Base-by-base conservation (phyloP, 2,113 vertebrate genomes). In the Archilochus colubris region DNA sequence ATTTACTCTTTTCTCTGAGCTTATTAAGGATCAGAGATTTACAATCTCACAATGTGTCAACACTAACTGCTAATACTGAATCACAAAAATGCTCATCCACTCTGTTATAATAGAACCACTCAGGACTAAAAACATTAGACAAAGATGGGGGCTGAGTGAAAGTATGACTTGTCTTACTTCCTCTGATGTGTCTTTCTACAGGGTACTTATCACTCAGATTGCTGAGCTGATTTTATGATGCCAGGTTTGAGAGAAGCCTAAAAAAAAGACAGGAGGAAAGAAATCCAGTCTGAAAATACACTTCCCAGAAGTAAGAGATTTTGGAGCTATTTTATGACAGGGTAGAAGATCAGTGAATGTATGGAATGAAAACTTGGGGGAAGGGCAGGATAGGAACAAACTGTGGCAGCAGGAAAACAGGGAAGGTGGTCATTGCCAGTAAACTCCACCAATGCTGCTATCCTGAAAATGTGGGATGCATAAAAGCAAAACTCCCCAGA, bases 1-100 rank as follows among this genome's bases (percentile, higher is more conserved):
- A 17, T 61, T 86, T 72, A 33, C 30, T 27, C 24, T 87, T 62
- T 78, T 75, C 13, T 62, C 17, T 69, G 40, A 53, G 59, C 75
- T 93, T 87, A 54, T 50, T 68, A 58, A 75, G 82, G 24, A 18
- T 83, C 25, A 61, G 44, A 75, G 53, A 57, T 75, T 59, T 86
- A 64, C 44, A 69, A 44, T 9, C 54, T 58, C n/a, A 31, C 1
- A 13, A 27, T 17, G 2, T 1, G 0, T 43, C 69, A 43, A 19
- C 25, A n/a, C 3, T 43, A 9, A 7, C 30, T 10, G 28, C 8
- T 24, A 77, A 4, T 31, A 66, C 20, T 57, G 54, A 61, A 59
- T 31, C 36, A 68, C 15, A 46, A 46, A 78, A 54, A 68, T 50
- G 3, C 5, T 7, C 36, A 54, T 1, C 31, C 43, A 72, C 31